Conservation (phyloP, 2,797 vertebrate genomes). For the Micropoecilia bifurca region DNA sequence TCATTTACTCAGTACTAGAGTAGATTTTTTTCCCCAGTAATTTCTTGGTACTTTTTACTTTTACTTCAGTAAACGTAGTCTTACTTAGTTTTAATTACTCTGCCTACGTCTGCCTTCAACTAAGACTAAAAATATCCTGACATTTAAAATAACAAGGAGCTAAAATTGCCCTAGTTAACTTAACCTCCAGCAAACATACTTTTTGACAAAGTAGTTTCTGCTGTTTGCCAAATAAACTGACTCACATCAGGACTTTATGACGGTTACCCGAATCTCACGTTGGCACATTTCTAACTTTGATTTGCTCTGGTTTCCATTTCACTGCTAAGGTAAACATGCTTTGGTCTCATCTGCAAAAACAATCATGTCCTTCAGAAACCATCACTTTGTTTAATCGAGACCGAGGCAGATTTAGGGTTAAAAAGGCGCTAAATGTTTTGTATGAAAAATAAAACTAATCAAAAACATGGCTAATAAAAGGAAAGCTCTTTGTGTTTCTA, state of each 20-base stretch:
- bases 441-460: background rate
- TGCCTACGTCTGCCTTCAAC: background rate
- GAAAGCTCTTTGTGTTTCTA: background rate
- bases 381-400: too few species aligned
- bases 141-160: background rate
- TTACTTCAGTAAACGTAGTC: too few species aligned
- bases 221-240: background rate
- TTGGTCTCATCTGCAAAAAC: too few species aligned
- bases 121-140: background rate
- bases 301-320: background rate
- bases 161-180: background rate
- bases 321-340: too few species aligned
- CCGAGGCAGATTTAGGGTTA: too few species aligned
- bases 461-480: background rate
- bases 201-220: background rate
- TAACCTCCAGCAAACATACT: background rate
- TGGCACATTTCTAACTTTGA: background rate
- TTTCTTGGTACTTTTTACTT: too few species aligned
- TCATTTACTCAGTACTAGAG: too few species aligned
- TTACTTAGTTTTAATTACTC: too few species aligned
- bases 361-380: too few species aligned
- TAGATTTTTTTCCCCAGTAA: too few species aligned
- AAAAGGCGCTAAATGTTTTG: background rate
- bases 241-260: background rate
- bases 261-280: background rate